Evolutionary conservation across 92 coral and sea anemone genomes (phyloP).

Genomic region (Pocillopora meandrina): DNA sequence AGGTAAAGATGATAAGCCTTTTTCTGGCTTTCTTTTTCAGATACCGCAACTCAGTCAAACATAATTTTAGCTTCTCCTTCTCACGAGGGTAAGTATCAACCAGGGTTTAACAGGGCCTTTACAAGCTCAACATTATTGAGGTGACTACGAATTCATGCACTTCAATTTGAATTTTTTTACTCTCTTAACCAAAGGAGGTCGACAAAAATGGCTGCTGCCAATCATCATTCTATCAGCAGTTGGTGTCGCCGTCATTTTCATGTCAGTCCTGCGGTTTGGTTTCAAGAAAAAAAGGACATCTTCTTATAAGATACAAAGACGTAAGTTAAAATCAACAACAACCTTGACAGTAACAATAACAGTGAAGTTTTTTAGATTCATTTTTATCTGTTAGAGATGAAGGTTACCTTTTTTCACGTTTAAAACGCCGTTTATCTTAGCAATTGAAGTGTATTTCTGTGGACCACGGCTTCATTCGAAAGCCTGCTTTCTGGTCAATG

Average conservation of each 20-base stretch:
- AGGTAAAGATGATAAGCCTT: no score
- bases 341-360: not conserved
- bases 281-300: constrained; percentile 9
- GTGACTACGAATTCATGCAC: not conserved
- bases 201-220: not conserved
- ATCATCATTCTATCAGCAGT: not conserved
- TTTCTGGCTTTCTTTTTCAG: no score
- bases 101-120: no score
- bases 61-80: no score
- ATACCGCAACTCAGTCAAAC: no score
- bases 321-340: not conserved
- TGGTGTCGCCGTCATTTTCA: not conserved
- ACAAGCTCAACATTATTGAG: not conserved
- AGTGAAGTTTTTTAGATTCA: not conserved
- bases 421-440: no score
- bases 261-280: not conserved
- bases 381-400: no score
- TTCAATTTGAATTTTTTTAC: not conserved
- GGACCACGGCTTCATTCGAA: no score
- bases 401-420: no score
- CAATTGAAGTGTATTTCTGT: no score
- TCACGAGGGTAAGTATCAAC: no score
- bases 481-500: no score
- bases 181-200: not conserved
- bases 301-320: not conserved